These are phyloP conservation scores for Lagria hirta DNA, from an alignment of 2,888 invertebrate genomes.

Conservation along the genomic window DNA sequence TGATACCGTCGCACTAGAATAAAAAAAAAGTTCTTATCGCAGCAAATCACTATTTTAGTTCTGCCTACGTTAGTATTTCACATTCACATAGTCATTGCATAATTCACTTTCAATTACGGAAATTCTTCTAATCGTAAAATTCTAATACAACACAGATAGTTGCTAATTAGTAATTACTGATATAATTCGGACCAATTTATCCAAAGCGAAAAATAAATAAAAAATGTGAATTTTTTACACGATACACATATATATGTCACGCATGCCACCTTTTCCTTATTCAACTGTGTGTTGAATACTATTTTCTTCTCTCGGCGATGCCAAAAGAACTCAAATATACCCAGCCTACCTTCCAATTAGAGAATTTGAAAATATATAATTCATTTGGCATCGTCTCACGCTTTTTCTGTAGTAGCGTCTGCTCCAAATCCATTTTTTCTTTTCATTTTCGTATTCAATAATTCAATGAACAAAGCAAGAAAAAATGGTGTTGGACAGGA, in stretches of 20 bases:
- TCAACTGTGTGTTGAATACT: slow-evolving; percentile 20
- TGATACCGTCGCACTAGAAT: too few relatives aligned
- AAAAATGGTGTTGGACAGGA: slow-evolving; percentile 36
- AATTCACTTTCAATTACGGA: slow-evolving; percentile 36
- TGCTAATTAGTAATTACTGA: slow-evolving; percentile 18
- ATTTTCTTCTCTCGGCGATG: slow-evolving; percentile 13
- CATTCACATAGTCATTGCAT: slow-evolving; percentile 31
- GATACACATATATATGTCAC: slow-evolving; percentile 22
- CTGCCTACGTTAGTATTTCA: slow-evolving; percentile 23
- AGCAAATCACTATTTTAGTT: too few relatives aligned
- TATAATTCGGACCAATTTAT: slow-evolving; percentile 9
- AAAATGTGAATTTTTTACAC: slow-evolving; percentile 15
- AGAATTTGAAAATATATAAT: too few relatives aligned
- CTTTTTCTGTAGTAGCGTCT: slow-evolving; percentile 10
- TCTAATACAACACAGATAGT: slow-evolving; percentile 24
- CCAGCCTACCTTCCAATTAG: too few relatives aligned
- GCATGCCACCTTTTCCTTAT: slow-evolving; percentile 21
- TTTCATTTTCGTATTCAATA: too few relatives aligned
- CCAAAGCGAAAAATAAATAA: too few relatives aligned
- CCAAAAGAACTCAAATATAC: too few relatives aligned
- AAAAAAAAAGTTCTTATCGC: too few relatives aligned
- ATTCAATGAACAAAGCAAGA: too few relatives aligned
- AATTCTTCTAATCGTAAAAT: slow-evolving; percentile 31
- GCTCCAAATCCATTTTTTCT: slow-evolving; percentile 20
- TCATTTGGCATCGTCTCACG: too few relatives aligned